Conservation (phyloP, 2,113 vertebrate species). For the Cyrtonyx montezumae region DNA sequence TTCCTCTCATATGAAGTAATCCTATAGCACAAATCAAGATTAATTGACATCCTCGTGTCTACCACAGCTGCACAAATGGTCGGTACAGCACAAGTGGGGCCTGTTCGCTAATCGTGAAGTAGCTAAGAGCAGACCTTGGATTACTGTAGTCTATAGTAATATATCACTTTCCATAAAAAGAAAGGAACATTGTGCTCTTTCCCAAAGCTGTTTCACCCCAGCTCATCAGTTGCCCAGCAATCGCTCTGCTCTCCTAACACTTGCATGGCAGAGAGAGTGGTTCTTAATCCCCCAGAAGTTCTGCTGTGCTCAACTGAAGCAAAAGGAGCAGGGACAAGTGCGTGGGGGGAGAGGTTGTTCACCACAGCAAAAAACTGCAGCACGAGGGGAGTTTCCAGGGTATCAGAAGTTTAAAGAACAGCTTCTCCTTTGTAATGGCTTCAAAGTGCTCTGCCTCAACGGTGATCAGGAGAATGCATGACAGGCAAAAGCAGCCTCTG, state of each 20-base stretch:
- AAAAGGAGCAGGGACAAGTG: slow-evolving; percentile 11
- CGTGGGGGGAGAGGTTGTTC: background rate
- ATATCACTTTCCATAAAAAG: slow-evolving; percentile 71
- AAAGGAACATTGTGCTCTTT: slow-evolving; percentile 70
- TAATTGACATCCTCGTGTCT: slow-evolving; percentile 41
- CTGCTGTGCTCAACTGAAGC: background rate
- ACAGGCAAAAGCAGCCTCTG: background rate
- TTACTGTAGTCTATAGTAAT: slow-evolving; percentile 59
- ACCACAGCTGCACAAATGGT: slow-evolving; percentile 64
- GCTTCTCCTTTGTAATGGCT: background rate
- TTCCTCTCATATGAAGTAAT: slow-evolving; percentile 46
- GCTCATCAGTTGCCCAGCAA: slow-evolving; percentile 61
- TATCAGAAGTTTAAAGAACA: slow-evolving; percentile 17
- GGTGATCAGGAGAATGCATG: background rate
- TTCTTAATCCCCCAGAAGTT: slow-evolving; percentile 23
- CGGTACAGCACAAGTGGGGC: slow-evolving; percentile 50
- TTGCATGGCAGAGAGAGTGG: background rate
- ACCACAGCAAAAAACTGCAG: background rate
- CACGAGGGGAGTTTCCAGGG: background rate
- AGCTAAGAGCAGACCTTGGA: slow-evolving; percentile 58
- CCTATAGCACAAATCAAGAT: slow-evolving; percentile 66
- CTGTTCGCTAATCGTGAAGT: slow-evolving; percentile 27
- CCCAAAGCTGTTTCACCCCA: slow-evolving; percentile 55
- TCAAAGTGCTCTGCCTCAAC: background rate
- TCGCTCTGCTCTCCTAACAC: slow-evolving; percentile 33